These are phyloP conservation scores for Oryzias javanicus DNA, from an alignment of 2,113 vertebrate genomes.

Conservation along the genomic window DNA sequence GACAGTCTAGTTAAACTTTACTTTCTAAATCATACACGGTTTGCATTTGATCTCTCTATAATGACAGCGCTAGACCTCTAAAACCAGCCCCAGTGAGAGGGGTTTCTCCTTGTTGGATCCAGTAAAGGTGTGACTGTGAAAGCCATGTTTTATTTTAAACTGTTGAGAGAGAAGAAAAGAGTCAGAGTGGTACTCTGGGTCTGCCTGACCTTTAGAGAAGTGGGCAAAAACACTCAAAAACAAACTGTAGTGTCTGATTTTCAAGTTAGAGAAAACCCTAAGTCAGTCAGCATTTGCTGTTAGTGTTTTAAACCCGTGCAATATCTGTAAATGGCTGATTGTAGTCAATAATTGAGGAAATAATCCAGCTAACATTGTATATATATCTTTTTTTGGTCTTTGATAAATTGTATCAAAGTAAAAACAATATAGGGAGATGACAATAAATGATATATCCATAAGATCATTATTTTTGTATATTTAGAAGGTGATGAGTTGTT, in stretches of 20 bases:
- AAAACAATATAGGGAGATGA: too few relatives aligned
- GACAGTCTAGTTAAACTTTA: too few relatives aligned
- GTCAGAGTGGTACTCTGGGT: constrained; percentile 42
- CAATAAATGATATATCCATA: too few relatives aligned
- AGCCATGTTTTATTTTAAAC: constrained; percentile 42
- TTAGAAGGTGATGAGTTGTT: too few relatives aligned
- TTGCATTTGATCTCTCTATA: constrained; percentile 13
- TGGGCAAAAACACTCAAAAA: constrained; percentile 46
- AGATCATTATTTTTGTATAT: too few relatives aligned
- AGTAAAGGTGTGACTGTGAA: constrained; percentile 57
- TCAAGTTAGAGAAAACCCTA: neutral
- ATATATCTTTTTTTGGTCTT: neutral
- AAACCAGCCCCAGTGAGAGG: constrained; percentile 33
- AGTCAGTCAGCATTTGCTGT: constrained; percentile 31
- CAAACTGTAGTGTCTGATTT: constrained; percentile 30
- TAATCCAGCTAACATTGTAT: neutral
- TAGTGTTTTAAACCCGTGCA: constrained; percentile 8
- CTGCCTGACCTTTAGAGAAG: constrained; percentile 38
- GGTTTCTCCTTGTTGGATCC: constrained; percentile 54
- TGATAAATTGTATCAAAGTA: too few relatives aligned
- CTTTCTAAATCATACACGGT: neutral
- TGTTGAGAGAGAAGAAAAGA: constrained; percentile 20
- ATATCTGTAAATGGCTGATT: neutral
- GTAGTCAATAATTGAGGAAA: neutral
- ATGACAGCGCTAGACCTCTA: constrained; percentile 28